Conservation (phyloP, 2,888 invertebrate species). For the Erebia ligea region DNA sequence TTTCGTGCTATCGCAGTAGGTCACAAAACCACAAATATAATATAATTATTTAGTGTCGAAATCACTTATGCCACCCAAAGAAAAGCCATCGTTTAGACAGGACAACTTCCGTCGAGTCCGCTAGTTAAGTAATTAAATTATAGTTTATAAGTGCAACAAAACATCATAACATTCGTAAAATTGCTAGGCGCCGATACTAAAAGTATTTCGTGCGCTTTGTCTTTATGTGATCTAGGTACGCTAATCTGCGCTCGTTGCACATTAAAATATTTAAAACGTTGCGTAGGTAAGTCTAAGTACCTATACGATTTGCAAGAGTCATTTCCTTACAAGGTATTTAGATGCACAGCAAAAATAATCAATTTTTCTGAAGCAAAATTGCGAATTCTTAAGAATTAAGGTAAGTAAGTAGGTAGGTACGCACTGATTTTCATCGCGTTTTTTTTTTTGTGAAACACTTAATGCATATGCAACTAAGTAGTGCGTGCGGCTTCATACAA, state of each 20-base stretch:
- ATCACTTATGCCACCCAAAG: too few relatives aligned
- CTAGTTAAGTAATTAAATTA: too few relatives aligned
- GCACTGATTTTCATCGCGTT: too few relatives aligned
- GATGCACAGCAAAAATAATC: constrained; percentile 6
- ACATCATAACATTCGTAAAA: neutral
- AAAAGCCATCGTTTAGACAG: too few relatives aligned
- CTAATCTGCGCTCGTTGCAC: constrained; percentile 46
- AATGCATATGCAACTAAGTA: too few relatives aligned
- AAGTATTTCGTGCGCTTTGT: neutral
- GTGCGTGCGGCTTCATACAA: too few relatives aligned
- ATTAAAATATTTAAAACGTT: constrained; percentile 46
- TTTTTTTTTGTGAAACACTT: too few relatives aligned
- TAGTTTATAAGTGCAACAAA: too few relatives aligned
- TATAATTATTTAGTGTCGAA: too few relatives aligned
- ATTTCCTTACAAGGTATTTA: constrained; percentile 24
- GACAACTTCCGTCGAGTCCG: too few relatives aligned
- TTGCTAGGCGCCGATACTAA: neutral
- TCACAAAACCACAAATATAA: too few relatives aligned
- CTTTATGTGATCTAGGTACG: constrained; percentile 39
- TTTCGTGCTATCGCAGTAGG: too few relatives aligned
- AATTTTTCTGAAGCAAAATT: constrained; percentile 4
- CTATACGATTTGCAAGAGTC: constrained; percentile 5
- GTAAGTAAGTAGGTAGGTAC: neutral
- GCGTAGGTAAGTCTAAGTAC: neutral
- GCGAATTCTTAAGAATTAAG: neutral